Percentiles rank a stretch among this genome's conserved stretches.
Conservation (phyloP, 2,888 invertebrate genomes). For the Orthonychiurus folsomi region DNA sequence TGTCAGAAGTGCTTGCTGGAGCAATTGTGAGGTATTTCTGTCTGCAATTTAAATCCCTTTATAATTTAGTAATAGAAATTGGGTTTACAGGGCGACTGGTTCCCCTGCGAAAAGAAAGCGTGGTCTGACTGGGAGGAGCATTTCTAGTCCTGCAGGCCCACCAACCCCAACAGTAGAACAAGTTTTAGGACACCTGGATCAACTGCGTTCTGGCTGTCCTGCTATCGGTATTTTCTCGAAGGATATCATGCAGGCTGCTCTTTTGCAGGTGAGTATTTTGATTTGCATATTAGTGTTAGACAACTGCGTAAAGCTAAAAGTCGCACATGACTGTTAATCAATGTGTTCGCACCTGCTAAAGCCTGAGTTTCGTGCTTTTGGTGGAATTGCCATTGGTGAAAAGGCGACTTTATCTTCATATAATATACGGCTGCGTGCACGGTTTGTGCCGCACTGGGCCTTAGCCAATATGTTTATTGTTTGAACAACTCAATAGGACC, state of each 20-base stretch:
- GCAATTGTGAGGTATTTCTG: constrained; percentile 42
- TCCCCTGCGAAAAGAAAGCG: constrained; percentile 88
- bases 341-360: too few relatives aligned
- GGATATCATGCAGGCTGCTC: constrained; percentile 82
- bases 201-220: constrained; percentile 55
- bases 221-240: constrained; percentile 63
- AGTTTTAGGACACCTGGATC: constrained; percentile 84
- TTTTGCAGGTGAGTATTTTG: constrained; percentile 56
- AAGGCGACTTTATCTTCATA: too few relatives aligned
- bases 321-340: too few relatives aligned
- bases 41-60: neutral
- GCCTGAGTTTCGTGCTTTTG: too few relatives aligned
- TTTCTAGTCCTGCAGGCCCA: constrained; percentile 29
- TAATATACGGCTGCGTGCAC: too few relatives aligned
- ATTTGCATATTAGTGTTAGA: too few relatives aligned
- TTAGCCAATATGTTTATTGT: too few relatives aligned
- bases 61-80: neutral
- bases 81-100: constrained; percentile 68
- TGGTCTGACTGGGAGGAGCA: constrained; percentile 51
- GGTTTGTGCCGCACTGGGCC: too few relatives aligned
- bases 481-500: too few relatives aligned
- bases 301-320: too few relatives aligned
- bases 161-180: constrained; percentile 35
- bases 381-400: too few relatives aligned
- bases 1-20: constrained; percentile 47